These are phyloP conservation scores for Vidua macroura DNA, from an alignment of 2,113 vertebrate species.

Conservation along the genomic window DNA sequence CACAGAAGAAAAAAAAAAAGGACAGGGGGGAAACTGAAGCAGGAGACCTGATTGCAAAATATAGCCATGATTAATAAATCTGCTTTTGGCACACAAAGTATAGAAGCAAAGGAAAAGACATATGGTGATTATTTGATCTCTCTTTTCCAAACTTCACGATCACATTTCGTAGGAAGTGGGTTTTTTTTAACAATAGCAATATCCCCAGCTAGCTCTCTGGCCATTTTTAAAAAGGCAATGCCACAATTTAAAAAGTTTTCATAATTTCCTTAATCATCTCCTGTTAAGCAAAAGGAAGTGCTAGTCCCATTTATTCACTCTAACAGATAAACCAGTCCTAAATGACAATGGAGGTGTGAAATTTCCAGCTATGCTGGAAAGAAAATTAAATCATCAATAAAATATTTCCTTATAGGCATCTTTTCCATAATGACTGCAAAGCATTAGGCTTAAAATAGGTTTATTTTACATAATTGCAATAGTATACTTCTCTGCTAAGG, in stretches of 20 bases:
- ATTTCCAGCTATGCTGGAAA: background rate
- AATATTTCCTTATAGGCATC: background rate
- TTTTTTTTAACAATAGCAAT: background rate
- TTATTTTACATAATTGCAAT: background rate
- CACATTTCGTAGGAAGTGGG: background rate
- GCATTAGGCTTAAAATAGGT: background rate
- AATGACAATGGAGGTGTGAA: background rate
- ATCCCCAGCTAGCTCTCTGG: background rate
- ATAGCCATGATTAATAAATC: background rate
- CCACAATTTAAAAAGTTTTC: background rate
- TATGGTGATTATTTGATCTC: background rate
- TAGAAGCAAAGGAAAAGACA: background rate
- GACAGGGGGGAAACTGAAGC: accelerated
- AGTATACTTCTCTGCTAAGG: background rate
- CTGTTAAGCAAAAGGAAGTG: background rate
- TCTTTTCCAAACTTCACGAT: background rate
- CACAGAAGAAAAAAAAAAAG: too few relatives aligned
- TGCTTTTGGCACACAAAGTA: background rate
- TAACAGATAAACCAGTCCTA: background rate
- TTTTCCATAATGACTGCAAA: background rate
- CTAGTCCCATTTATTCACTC: background rate
- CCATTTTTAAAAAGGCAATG: background rate
- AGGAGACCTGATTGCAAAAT: background rate
- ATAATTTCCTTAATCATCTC: background rate
- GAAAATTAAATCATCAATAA: background rate